Base-by-base conservation (phyloP, 1,140 invertebrate genomes). In the silkworm (Bombyx mori) region DNA sequence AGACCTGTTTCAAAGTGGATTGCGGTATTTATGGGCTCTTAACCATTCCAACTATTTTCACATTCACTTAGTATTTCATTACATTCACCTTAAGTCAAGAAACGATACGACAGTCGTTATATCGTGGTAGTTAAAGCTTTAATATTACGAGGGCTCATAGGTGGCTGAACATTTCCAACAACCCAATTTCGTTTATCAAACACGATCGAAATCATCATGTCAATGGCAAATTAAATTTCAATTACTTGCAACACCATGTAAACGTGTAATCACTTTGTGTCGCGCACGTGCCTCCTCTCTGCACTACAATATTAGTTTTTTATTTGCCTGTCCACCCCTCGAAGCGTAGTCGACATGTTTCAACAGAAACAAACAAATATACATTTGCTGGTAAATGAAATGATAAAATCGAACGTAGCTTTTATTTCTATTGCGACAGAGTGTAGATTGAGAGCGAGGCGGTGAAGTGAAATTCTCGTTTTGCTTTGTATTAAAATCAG, bases 321-420 rank as follows among this genome's bases (percentile, higher is more conserved):
- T 84, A 84, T 84, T 84, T 84, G 81, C 72, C 76, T 71, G 75
- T 71, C 71, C 71, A 60, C 68, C 75, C 79, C 69, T 80, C 65
- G 65, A 73, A 71, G 73, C 78, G 68, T 84, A 82, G 81, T 79
- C 81, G 82, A 82, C 78, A 75, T 81, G 75, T 83, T 77, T 78
- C 70, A 62, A 74, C 68, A 61, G 54, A 51, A 60, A 45, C 58
- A 18, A n/a, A 45, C 54, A 56, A 49, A 22, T 42, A 12, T 26
- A 35, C 46, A 44, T 22, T 42, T 35, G 10, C 7, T 3, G 6
- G 2, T n/a, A 50, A 3, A 0, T 54, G 7, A 42, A 6, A 35
- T 10, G 52, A 54, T 43, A 12, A 35, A 44, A 54, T n/a, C 35
- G 9, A 65, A 60, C 49, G 26, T 67, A 35, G 43, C 45, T 56